Base-by-base conservation (phyloP, 1,140 invertebrate species). In the Protaetia brevitarsis region DNA sequence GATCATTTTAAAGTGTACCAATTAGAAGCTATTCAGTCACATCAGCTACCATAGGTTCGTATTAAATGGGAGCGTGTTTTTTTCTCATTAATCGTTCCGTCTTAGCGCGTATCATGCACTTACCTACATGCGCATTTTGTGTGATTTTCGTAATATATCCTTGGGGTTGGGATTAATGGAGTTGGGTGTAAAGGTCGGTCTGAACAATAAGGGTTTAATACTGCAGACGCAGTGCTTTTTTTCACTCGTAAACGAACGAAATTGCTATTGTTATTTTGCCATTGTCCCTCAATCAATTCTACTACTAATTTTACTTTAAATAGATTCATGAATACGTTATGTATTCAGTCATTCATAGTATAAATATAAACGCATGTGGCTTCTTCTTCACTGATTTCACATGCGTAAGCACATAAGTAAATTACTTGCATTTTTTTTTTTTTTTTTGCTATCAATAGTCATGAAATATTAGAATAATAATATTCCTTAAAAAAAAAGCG, bases 1-100 rank as follows among this genome's bases (percentile, higher is more conserved):
- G 41, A 51, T 51, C 41, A 51, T 51, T 51, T 51, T 51, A 51
- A 51, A 51, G 41, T 51, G 41, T 51, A 51, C 41, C 41, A 51
- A 51, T 51, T 51, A 51, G 41, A 51, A 51, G 19, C 26, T 51
- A 51, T 51, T 51, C 41, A 23, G 21, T 19, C 41, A 51, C 41
- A 51, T 51, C 41, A 23, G 26, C 41, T 23, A 51, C 26, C 19
- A 51, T 51, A 51, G 41, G 41, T 19, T 23, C 41, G 41, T 23
- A 7, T 51, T 23, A 51, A 51, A 51, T 51, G 41, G 41, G 26
- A 51, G 16, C 41, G 19, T 51, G 41, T 23, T 51, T 51, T 51
- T 51, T 51, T 51, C 3, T 51, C 41, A 51, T 51, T 51, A 51
- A 51, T 51, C 26, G 41, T 23, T 23, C 19, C 4, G 41, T 3